Conservation (phyloP, 2,113 vertebrate species). For the Calidris pygmaea region DNA sequence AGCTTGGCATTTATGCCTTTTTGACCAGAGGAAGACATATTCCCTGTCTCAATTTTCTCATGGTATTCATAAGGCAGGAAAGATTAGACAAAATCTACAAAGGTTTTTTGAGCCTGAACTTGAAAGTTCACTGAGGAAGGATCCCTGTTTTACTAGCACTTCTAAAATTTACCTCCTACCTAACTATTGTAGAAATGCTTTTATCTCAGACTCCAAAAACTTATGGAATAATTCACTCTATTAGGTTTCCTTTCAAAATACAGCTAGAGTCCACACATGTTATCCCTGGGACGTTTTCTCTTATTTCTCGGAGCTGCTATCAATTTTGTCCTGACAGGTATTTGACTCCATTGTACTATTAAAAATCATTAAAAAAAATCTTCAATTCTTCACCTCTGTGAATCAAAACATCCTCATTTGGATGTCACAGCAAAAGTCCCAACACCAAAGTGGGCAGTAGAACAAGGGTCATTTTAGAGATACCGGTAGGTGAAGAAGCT, state of each 20-base stretch:
- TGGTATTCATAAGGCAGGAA: not conserved
- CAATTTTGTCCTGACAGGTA: conserved; percentile 63
- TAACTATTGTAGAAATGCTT: not conserved
- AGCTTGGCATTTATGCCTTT: not conserved
- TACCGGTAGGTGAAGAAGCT: conserved; percentile 43
- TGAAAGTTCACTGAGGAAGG: not conserved
- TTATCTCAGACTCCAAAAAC: conserved; percentile 22
- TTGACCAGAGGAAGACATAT: not conserved
- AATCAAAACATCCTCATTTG: conserved; percentile 54
- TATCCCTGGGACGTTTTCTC: conserved; percentile 49
- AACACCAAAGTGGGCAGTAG: conserved; percentile 39
- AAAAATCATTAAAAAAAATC: conserved; percentile 52
- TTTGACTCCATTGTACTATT: conserved; percentile 41
- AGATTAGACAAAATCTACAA: not conserved
- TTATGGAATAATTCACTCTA: not conserved
- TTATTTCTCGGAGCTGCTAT: conserved; percentile 40
- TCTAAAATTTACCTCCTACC: not conserved
- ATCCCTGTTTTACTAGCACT: not conserved
- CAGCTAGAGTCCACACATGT: not conserved
- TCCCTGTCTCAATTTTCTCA: not conserved
- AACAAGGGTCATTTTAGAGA: conserved; percentile 26
- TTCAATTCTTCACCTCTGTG: conserved; percentile 61
- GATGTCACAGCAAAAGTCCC: conserved; percentile 31
- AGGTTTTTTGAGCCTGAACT: not conserved
- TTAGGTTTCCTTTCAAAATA: conserved; percentile 46